These are phyloP conservation scores for Camelus bactrianus DNA, from an alignment of 2,113 vertebrate genomes.

Conservation along the genomic window DNA sequence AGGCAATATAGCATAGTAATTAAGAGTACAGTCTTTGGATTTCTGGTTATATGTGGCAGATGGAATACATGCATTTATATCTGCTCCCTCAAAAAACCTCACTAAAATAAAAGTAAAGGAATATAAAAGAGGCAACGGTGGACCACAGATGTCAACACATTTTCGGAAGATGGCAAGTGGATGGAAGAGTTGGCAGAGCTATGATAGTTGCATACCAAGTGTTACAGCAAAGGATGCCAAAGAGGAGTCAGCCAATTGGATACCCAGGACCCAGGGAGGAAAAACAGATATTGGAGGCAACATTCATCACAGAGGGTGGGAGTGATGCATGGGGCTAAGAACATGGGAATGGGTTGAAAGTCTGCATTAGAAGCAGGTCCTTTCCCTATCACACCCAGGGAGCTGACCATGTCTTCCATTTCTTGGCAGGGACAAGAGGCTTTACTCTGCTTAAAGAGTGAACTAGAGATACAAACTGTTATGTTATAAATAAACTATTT, in stretches of 20 bases:
- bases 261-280: neutral
- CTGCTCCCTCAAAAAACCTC: constrained; percentile 39
- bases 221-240: neutral
- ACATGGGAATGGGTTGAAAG: neutral
- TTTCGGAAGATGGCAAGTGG: constrained; percentile 55
- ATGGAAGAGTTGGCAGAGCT: neutral
- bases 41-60: constrained; percentile 63
- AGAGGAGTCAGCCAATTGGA: constrained; percentile 1
- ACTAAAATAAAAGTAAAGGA: constrained; percentile 62
- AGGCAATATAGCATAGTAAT: constrained; percentile 53
- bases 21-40: constrained; percentile 26
- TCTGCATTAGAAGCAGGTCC: neutral
- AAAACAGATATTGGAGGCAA: neutral
- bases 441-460: constrained; percentile 16
- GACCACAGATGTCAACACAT: constrained; percentile 43
- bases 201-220: constrained; percentile 13
- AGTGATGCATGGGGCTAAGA: neutral
- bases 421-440: neutral
- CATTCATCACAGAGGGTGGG: neutral
- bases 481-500: neutral
- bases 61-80: constrained; percentile 60
- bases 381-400: neutral
- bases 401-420: neutral
- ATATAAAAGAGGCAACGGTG: constrained; percentile 45
- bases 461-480: neutral